Evolutionary conservation across 2,797 vertebrate species (phyloP), one percentile per base, ranked within the genome.

Genomic region (Chlorospingus semifuscus): DNA sequence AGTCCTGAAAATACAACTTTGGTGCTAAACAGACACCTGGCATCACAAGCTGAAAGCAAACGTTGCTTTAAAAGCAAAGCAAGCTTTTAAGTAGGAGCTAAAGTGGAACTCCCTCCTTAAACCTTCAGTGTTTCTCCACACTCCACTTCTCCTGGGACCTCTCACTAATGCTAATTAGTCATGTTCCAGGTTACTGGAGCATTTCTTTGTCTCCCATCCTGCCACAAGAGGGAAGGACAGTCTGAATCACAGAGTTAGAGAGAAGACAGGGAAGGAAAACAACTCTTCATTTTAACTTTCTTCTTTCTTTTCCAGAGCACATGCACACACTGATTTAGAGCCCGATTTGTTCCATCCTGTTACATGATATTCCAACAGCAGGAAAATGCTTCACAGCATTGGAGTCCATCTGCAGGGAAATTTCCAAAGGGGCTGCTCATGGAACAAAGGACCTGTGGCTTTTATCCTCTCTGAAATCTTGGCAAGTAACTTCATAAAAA

Each of bases 131-230:
- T 75, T 74, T 94, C 87, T 89, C 66, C 32, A 44, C 60, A 44
- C 57, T 72, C 57, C 49, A 87, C 77, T 96, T 96, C 89, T 97
- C 95, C 47, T 15, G 53, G 86, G 85, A 92, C 23, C 57, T 76
- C 47, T 74, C 68, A 69, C 50, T 46, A 46, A 37, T 70, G 83
- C 77, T 97, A 94, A 96, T 97, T 94, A 96, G 80, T 72, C 50
- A 71, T 96, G 92, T 95, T 97, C 71, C 61, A 68, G 94, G 89
- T 95, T 95, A 95, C 24, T 78, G 90, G 76, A 87, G 64, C 57
- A 55, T 72, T 59, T 82, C 79, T 53, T 93, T 77, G 24, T 55
- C n/a, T 83, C 69, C 29, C 49, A 74, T 46, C 65, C 64, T 87
- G 90, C 68, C 39, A 71, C 80, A 70, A 75, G 89, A 86, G 32